Conservation (phyloP, 2,113 vertebrate species). For the Amazona vittata region DNA sequence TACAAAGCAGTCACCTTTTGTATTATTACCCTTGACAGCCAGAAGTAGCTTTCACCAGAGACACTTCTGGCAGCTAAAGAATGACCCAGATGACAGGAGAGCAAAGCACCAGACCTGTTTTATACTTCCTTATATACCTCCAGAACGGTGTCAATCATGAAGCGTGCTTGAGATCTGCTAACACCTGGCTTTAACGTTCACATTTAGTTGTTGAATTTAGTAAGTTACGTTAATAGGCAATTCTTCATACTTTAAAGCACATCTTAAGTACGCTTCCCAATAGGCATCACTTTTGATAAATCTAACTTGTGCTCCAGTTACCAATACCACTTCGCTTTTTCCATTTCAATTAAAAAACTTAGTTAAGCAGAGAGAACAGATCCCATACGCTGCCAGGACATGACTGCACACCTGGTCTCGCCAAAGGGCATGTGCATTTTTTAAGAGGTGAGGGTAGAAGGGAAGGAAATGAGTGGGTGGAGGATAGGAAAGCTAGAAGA, state of each 20-base stretch:
- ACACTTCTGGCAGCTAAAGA: background rate
- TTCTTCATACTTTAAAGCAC: background rate
- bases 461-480: background rate
- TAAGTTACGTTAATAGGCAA: background rate
- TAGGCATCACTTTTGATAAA: background rate
- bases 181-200: background rate
- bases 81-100: background rate
- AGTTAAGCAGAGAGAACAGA: background rate
- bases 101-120: background rate
- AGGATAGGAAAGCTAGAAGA: background rate
- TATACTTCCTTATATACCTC: background rate
- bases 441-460: background rate
- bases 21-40: background rate
- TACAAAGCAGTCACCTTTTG: fast-evolving
- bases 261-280: background rate
- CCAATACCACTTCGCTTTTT: background rate
- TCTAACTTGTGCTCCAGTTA: background rate
- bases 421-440: background rate
- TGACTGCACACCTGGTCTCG: background rate
- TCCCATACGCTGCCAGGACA: background rate
- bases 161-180: background rate
- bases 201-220: background rate
- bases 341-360: background rate
- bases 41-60: background rate
- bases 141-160: fast-evolving